Conservation (phyloP, 1,140 invertebrate genomes). For the Sminthurides bifidus region DNA sequence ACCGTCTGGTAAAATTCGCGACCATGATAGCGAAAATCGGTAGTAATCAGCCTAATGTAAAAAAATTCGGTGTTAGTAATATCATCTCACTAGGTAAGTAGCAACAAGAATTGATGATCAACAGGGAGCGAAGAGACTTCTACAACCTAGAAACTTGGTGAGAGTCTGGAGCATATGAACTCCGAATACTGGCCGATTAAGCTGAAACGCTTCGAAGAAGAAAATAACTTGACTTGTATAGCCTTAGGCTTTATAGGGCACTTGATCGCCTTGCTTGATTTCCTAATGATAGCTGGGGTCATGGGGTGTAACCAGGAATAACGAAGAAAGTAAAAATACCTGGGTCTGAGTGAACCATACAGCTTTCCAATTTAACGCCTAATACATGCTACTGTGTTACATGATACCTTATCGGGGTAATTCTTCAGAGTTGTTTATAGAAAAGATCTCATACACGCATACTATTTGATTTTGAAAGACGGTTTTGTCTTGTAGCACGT, state of each 20-base stretch:
- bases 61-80: neutral
- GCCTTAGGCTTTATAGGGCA: too few species aligned
- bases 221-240: too few species aligned
- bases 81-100: neutral
- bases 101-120: neutral
- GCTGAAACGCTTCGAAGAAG: neutral
- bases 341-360: too few species aligned
- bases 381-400: too few species aligned
- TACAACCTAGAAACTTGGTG: neutral
- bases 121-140: neutral
- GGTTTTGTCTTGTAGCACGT: neutral
- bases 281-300: too few species aligned
- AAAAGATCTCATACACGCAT: neutral
- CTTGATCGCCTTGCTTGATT: too few species aligned
- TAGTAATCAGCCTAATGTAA: constrained; percentile 30
- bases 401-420: too few species aligned
- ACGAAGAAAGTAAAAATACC: too few species aligned
- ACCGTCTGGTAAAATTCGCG: constrained; percentile 34
- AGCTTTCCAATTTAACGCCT: too few species aligned
- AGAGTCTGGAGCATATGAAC: neutral
- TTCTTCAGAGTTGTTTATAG: too few species aligned
- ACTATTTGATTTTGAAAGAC: neutral
- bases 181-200: neutral
- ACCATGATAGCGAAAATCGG: constrained; percentile 37
- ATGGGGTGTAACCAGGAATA: too few species aligned